Percentiles rank a stretch among this genome's conserved stretches.
Conservation (phyloP, 2,888 invertebrate genomes). For the Aphelenchoides bicaudatus region DNA sequence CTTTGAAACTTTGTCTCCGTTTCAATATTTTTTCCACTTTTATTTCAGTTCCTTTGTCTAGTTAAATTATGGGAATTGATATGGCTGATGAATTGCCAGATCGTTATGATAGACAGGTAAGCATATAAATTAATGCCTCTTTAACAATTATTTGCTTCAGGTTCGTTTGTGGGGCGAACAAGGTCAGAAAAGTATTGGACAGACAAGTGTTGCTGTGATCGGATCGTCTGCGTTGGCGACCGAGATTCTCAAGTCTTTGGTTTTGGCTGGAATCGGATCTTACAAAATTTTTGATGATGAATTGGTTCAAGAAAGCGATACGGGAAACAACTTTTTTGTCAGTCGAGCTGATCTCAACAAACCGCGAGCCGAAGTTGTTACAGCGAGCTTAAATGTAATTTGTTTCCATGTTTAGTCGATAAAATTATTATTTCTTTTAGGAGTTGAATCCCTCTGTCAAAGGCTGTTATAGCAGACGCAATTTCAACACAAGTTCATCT, state of each 20-base stretch:
- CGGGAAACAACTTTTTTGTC: slow-evolving; percentile 91
- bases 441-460: slow-evolving; percentile 53
- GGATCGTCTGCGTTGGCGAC: slow-evolving; percentile 65
- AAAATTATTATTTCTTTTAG: slow-evolving; percentile 26
- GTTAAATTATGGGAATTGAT: background rate
- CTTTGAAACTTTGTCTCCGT: too few relatives aligned
- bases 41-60: background rate
- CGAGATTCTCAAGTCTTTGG: slow-evolving; percentile 87
- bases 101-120: slow-evolving; percentile 26
- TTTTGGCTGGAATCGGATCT: slow-evolving; percentile 74
- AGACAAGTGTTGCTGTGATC: slow-evolving; percentile 83
- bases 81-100: background rate
- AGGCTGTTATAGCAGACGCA: slow-evolving; percentile 32
- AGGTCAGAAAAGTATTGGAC: slow-evolving; percentile 84
- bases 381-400: slow-evolving; percentile 61
- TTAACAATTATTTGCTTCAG: slow-evolving; percentile 63
- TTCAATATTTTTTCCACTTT: too few relatives aligned
- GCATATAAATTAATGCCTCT: background rate
- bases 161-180: slow-evolving; percentile 93
- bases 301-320: slow-evolving; percentile 74
- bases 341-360: slow-evolving; percentile 75
- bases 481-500: slow-evolving; percentile 21
- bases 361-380: slow-evolving; percentile 43
- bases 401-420: background rate
- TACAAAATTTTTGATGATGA: slow-evolving; percentile 63